These are phyloP conservation scores for Potamarius usumacintae DNA, from an alignment of 2,113 vertebrate genomes.

Conservation along the genomic window DNA sequence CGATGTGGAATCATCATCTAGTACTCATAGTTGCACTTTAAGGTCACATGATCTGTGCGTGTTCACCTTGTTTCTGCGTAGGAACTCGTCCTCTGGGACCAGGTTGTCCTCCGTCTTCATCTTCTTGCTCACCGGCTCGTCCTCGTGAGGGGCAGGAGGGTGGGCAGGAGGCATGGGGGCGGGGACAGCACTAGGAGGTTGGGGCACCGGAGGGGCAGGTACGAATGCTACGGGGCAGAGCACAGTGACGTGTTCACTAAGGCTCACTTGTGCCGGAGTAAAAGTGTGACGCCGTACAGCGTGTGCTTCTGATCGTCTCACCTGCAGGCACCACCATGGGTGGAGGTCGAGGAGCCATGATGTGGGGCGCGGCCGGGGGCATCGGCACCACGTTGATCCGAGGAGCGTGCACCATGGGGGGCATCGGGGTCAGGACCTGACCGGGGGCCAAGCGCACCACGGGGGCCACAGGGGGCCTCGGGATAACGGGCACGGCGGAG, in stretches of 20 bases:
- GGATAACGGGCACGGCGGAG: conserved; percentile 89
- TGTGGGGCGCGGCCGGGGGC: conserved; percentile 84
- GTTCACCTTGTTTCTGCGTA: conserved; percentile 90
- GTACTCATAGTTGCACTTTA: too few relatives aligned
- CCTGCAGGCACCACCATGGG: conserved; percentile 95
- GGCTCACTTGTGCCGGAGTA: neutral
- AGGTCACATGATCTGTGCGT: too few relatives aligned
- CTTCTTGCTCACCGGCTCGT: conserved; percentile 93
- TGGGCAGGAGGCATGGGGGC: conserved; percentile 84
- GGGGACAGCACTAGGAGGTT: conserved; percentile 81
- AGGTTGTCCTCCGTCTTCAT: conserved; percentile 96
- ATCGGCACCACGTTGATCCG: conserved; percentile 96
- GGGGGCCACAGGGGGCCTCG: conserved; percentile 84
- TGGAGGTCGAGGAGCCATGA: conserved; percentile 91
- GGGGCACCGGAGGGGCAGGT: conserved; percentile 87
- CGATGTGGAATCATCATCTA: too few relatives aligned
- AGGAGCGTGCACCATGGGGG: conserved; percentile 87
- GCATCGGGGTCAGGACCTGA: conserved; percentile 88
- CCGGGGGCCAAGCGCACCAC: conserved; percentile 88
- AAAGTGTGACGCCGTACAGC: neutral
- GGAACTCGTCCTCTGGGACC: conserved; percentile 95
- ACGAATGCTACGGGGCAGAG: conserved; percentile 82
- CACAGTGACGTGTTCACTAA: neutral
- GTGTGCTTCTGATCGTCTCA: conserved; percentile 60
- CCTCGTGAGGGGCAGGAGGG: conserved; percentile 87